phyloP scores from a whole-genome alignment of 2,888 invertebrate species.

The Acleris emargana region DNA sequence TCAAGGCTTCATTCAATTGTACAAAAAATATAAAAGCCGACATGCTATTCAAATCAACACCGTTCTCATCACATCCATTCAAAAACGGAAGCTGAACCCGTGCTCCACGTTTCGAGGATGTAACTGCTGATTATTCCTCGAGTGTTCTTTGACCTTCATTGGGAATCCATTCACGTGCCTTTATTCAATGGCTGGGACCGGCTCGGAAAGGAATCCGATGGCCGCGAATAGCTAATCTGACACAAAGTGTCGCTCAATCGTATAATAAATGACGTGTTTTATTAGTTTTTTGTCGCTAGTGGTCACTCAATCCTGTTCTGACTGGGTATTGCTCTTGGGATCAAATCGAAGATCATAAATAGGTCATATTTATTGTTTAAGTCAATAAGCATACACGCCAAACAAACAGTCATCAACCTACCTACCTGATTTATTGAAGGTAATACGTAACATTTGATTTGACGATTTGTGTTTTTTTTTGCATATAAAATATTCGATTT shows the following conservation, averaged over 20 bases:
- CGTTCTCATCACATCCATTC: constrained; percentile 7
- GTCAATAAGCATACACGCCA: too few species aligned
- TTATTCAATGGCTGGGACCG: constrained; percentile 45
- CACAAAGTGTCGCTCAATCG: constrained; percentile 30
- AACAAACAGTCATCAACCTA: too few species aligned
- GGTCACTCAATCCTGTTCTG: too few species aligned
- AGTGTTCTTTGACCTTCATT: constrained; percentile 44
- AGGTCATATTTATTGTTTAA: too few species aligned
- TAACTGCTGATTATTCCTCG: constrained; percentile 30
- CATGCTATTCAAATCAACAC: constrained; percentile 22
- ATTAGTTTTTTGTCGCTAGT: not conserved
- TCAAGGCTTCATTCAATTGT: not conserved
- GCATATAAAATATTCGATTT: too few species aligned
- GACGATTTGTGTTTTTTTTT: too few species aligned
- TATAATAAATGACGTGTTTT: constrained; percentile 22
- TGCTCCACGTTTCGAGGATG: constrained; percentile 27
- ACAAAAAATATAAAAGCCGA: constrained; percentile 9
- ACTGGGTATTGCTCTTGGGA: too few species aligned
- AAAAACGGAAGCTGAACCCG: constrained; percentile 31
- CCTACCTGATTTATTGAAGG: too few species aligned
- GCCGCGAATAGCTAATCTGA: constrained; percentile 38
- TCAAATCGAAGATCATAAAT: too few species aligned
- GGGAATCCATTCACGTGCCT: constrained; percentile 42
- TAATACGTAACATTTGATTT: too few species aligned
- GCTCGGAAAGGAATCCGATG: constrained; percentile 45